Conservation (phyloP, 2,888 invertebrate genomes). For the Disparrhopalites patrizii region DNA sequence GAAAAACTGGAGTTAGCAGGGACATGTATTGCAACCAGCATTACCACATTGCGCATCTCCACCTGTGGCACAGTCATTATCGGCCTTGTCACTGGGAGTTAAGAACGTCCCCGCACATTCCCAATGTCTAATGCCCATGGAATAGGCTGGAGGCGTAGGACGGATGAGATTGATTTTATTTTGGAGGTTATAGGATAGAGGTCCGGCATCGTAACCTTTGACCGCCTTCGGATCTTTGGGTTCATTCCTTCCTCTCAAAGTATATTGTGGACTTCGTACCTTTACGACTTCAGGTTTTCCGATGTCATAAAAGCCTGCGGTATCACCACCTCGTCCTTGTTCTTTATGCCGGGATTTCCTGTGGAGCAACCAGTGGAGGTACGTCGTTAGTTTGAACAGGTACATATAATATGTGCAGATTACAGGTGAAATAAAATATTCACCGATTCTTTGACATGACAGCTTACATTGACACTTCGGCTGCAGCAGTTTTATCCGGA, state of each 20-base stretch:
- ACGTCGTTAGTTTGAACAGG: too few species aligned
- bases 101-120: constrained; percentile 40
- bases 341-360: too few species aligned
- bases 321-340: constrained; percentile 32
- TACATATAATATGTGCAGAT: neutral
- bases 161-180: constrained; percentile 25
- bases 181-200: constrained; percentile 36
- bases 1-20: neutral
- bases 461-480: constrained; percentile 57
- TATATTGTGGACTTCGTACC: constrained; percentile 31
- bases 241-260: constrained; percentile 39
- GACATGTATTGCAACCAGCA: too few species aligned
- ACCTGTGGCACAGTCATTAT: constrained; percentile 3
- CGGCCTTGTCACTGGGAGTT: constrained; percentile 40
- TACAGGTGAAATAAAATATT: neutral
- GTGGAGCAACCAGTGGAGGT: too few species aligned
- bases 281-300: constrained; percentile 41
- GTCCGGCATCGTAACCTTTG: constrained; percentile 16
- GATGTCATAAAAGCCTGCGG: constrained; percentile 43
- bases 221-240: too few species aligned
- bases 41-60: neutral
- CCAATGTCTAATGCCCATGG: constrained; percentile 56
- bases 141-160: constrained; percentile 58
- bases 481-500: constrained; percentile 55
- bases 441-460: neutral